Base-by-base conservation (phyloP, 2,888 invertebrate species). In the Drymonia ruficornis region DNA sequence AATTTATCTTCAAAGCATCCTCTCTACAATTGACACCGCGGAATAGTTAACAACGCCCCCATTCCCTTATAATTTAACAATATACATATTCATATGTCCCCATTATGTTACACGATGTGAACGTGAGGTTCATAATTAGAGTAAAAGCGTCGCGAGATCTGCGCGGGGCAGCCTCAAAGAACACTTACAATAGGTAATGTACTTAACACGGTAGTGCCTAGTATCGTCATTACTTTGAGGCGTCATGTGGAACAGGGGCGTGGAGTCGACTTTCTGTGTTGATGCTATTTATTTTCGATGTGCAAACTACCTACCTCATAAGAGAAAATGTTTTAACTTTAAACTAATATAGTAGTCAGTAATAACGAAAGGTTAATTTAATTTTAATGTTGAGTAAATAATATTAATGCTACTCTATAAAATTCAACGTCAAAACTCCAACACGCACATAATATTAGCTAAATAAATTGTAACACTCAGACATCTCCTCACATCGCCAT, bases 151-250 rank as follows among this genome's bases (percentile, higher is more conserved):
- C 76, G 71, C 78, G 56, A 83, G 86, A 80, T 82, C 80, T 79
- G 76, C 75, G 61, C 74, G 80, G 74, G 75, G 82, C 77, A 84
- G 81, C 78, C 87, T 89, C 85, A 85, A 83, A 87, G 89, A 85
- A 89, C 88, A 84, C 88, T 87, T 87, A 89, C 90, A 91, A 91
- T 91, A 87, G 89, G 86, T 91, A 91, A 91, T 90, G 89, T 91
- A 89, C 91, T 91, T 91, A 89, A 84, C 84, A 81, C 78, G 81
- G 83, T 81, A 81, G 80, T 81, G 79, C 83, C 81, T 84, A 81
- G 83, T 84, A 80, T 86, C 85, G 85, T 86, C 88, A 86, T 91
- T 89, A 88, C 89, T 87, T 81, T 83, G 86, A 86, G 78, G 78
- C 81, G 78, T 73, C 78, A 73, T 74, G 70, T 54, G 57, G 81